These are phyloP conservation scores for Callinectes sapidus DNA, from an alignment of 2,888 invertebrate species.

Conservation along the genomic window DNA sequence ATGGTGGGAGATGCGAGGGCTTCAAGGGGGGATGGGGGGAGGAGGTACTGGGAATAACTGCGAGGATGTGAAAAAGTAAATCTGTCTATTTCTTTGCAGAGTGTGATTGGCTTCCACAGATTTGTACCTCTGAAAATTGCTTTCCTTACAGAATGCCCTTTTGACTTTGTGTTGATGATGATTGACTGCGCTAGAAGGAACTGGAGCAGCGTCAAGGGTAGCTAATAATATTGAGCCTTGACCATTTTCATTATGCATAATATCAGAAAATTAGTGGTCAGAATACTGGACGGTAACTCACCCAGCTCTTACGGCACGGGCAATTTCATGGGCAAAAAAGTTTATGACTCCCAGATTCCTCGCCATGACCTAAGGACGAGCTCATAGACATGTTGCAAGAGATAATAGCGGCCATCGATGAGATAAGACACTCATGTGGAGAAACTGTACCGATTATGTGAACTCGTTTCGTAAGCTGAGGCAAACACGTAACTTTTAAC, in stretches of 20 bases:
- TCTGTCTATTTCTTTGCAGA: not conserved
- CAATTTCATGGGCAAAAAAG: not conserved
- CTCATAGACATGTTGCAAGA: not conserved
- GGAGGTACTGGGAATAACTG: not conserved
- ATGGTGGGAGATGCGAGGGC: not conserved
- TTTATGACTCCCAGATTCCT: not conserved
- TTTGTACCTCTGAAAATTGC: not conserved
- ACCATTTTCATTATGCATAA: not conserved
- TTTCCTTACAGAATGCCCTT: not conserved
- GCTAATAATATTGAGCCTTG: not conserved
- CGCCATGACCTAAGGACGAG: not conserved
- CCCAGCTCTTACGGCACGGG: not conserved
- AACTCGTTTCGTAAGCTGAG: not conserved
- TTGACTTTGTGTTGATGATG: not conserved
- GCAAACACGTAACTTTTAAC: not conserved
- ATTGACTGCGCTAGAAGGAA: not conserved
- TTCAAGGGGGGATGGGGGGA: not conserved
- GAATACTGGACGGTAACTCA: not conserved
- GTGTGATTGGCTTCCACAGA: not conserved
- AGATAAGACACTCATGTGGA: not conserved
- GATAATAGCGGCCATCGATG: not conserved
- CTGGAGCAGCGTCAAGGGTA: not conserved
- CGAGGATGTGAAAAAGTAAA: not conserved
- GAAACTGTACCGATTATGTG: conserved; percentile 3
- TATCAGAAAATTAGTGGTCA: not conserved